Percentiles rank a stretch among this genome's conserved stretches.
Conservation (phyloP, 1,140 invertebrate species). For the Sinella curviseta region DNA sequence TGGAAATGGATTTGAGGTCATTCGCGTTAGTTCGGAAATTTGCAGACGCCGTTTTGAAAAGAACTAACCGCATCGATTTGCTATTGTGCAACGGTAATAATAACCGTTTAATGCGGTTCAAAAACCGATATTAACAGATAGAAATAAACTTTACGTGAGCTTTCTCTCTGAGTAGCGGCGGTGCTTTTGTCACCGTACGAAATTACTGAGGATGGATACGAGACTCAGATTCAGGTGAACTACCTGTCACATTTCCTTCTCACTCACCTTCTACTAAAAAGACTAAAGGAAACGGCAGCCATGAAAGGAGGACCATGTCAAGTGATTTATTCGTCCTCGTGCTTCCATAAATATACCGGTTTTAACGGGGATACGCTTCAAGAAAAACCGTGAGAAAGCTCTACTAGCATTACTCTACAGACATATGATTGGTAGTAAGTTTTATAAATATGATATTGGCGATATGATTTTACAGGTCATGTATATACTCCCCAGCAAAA, state of each 20-base stretch:
- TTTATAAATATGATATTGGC: too few species aligned
- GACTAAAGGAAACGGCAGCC: background rate
- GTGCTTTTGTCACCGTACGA: background rate
- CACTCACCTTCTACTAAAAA: background rate
- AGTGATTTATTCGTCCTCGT: too few species aligned
- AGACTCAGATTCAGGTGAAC: background rate
- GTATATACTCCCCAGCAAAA: conserved; percentile 30
- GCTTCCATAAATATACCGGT: too few species aligned
- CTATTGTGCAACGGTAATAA: background rate
- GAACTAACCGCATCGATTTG: background rate
- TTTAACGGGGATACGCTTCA: too few species aligned
- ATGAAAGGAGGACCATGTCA: background rate
- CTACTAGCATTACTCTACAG: too few species aligned
- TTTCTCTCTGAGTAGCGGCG: background rate
- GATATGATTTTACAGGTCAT: conserved; percentile 25
- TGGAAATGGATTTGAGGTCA: background rate
- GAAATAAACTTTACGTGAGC: background rate
- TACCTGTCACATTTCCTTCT: background rate
- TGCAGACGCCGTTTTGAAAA: background rate
- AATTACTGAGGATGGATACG: background rate
- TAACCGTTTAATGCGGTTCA: background rate
- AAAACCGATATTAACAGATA: background rate
- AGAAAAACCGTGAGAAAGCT: too few species aligned
- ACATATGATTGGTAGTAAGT: too few species aligned
- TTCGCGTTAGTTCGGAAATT: background rate